A percentile compares a stretch with the other conserved stretches of the same genome.
Conservation (phyloP, 2,797 vertebrate species). For the Leucoraja ocellata region DNA sequence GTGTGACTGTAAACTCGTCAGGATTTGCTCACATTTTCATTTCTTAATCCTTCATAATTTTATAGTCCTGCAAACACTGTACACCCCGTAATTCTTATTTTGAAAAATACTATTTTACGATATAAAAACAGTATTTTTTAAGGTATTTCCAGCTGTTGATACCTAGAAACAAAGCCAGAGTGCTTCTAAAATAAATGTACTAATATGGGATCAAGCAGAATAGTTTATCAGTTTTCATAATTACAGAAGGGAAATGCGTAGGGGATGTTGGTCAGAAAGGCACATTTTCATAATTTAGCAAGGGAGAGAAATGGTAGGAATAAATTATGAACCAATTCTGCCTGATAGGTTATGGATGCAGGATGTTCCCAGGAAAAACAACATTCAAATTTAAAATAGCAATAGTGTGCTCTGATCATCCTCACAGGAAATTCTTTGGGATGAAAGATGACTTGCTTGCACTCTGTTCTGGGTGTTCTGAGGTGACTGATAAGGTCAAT, state of each 20-base stretch:
- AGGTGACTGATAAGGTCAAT: too few relatives aligned
- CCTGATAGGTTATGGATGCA: neutral
- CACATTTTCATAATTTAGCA: neutral
- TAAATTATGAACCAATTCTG: neutral
- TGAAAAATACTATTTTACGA: neutral
- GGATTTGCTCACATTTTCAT: neutral
- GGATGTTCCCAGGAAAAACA: too few relatives aligned
- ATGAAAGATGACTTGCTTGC: too few relatives aligned
- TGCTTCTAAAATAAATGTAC: conserved; percentile 5
- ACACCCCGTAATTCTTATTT: neutral
- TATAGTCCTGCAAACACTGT: neutral
- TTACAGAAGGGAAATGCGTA: too few relatives aligned
- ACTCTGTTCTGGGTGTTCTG: too few relatives aligned
- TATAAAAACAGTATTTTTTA: neutral
- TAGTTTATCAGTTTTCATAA: neutral
- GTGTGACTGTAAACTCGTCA: neutral
- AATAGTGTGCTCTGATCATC: neutral
- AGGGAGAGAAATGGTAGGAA: neutral
- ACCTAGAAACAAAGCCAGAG: neutral
- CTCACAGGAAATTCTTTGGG: too few relatives aligned
- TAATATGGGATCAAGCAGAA: neutral
- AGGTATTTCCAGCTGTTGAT: neutral
- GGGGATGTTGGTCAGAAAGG: neutral
- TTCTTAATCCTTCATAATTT: neutral
- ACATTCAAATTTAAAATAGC: neutral